Percentiles rank a stretch among this genome's conserved stretches.
phyloP scores from a whole-genome alignment of 2,888 invertebrate genomes.

The Standfussiana lucernea region DNA sequence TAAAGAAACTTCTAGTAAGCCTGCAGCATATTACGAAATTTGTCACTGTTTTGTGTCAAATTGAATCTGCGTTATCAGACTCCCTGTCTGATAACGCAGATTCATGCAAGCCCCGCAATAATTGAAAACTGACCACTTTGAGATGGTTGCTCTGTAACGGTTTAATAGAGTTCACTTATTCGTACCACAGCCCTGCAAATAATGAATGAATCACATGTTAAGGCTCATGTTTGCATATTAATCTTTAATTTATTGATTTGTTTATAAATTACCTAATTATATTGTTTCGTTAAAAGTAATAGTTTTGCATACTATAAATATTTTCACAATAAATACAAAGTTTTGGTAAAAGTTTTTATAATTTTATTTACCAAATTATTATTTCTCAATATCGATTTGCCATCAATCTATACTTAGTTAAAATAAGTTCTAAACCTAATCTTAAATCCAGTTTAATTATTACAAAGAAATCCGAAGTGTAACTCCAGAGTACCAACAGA shows the following conservation, averaged over 20 bases:
- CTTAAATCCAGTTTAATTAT: neutral
- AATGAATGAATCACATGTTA: conserved; percentile 34
- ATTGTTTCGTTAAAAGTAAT: neutral
- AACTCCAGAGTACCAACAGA: conserved; percentile 25
- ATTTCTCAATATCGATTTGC: neutral
- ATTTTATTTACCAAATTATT: neutral
- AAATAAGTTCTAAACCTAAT: conserved; percentile 7
- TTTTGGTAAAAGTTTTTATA: neutral
- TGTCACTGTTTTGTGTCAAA: no score
- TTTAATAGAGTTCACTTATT: neutral
- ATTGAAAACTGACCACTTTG: no score
- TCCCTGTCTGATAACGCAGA: no score
- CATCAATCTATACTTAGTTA: neutral
- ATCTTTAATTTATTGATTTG: neutral
- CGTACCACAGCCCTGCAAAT: conserved; percentile 47
- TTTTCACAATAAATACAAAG: neutral
- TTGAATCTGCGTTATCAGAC: no score
- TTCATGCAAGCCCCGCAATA: no score
- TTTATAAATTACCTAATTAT: neutral
- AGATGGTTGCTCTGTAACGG: neutral
- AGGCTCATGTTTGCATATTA: conserved; percentile 37
- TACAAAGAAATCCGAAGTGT: conserved; percentile 4
- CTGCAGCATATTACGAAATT: no score
- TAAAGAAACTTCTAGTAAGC: no score
- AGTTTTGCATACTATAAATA: neutral